A percentile compares a stretch with the other conserved stretches of the same genome.
Evolutionary conservation across 2,113 vertebrate genomes (phyloP).

Genomic region (Noturus placidus): DNA sequence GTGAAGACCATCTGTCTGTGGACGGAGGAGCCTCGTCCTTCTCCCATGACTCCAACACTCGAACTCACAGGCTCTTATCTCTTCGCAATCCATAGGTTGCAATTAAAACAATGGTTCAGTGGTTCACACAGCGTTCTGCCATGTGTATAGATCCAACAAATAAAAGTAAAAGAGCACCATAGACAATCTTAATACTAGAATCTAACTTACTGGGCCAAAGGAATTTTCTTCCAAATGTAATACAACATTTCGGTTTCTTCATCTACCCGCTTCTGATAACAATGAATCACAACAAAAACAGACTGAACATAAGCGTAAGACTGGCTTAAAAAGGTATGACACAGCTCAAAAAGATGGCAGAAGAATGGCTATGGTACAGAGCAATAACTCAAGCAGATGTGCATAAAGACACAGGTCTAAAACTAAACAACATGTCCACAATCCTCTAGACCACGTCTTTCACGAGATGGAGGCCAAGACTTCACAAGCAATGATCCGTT

Average conservation of each 20-base stretch:
- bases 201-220: constrained; percentile 45
- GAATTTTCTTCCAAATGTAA: constrained; percentile 41
- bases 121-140: constrained; percentile 68
- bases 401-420: constrained; percentile 70
- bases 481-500: constrained; percentile 48
- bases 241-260: constrained; percentile 45
- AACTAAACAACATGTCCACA: constrained; percentile 71
- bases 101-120: constrained; percentile 69
- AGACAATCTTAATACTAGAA: constrained; percentile 55
- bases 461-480: constrained; percentile 67
- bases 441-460: constrained; percentile 74
- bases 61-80: constrained; percentile 59
- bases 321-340: constrained; percentile 37
- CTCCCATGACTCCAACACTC: constrained; percentile 49
- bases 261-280: constrained; percentile 34
- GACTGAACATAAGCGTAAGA: constrained; percentile 51
- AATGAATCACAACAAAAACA: constrained; percentile 51
- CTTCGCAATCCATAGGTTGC: constrained; percentile 81
- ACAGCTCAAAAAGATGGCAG: constrained; percentile 21
- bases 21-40: constrained; percentile 15
- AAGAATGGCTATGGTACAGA: constrained; percentile 60
- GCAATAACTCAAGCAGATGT: constrained; percentile 69
- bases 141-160: constrained; percentile 65
- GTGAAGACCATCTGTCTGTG: constrained; percentile 27
- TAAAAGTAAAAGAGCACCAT: constrained; percentile 57